phyloP scores from a whole-genome alignment of 2,888 invertebrate genomes.

The Drosophila testacea region DNA sequence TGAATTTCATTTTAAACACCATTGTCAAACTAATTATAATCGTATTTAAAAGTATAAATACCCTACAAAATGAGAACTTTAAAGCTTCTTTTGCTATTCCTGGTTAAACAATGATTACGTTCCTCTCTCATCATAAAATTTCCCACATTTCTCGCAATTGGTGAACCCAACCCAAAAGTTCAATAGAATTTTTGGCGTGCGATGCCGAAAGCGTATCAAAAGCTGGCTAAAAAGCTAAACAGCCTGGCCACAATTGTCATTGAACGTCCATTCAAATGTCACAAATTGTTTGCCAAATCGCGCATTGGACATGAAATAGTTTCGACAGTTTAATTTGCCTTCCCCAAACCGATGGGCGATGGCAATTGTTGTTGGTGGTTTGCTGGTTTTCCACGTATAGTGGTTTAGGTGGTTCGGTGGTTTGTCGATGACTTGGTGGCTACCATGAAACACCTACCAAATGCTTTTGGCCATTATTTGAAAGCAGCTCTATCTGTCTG shows the following conservation, averaged over 20 bases:
- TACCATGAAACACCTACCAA: slow-evolving; percentile 72
- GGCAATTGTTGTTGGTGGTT: slow-evolving; percentile 47
- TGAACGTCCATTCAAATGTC: slow-evolving; percentile 83
- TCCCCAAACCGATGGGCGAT: slow-evolving; percentile 47
- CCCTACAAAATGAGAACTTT: not conserved
- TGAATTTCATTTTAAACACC: too few species aligned
- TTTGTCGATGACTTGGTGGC: slow-evolving; percentile 66
- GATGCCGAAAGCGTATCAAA: slow-evolving; percentile 64
- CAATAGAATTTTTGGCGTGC: slow-evolving; percentile 49
- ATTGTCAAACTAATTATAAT: too few species aligned
- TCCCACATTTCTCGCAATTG: slow-evolving; percentile 43
- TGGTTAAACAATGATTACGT: not conserved
- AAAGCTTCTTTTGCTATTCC: not conserved
- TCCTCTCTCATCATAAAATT: slow-evolving; percentile 21
- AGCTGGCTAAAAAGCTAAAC: slow-evolving; percentile 52
- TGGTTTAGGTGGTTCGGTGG: slow-evolving; percentile 38
- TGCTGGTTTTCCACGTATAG: slow-evolving; percentile 1
- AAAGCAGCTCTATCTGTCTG: slow-evolving; percentile 38
- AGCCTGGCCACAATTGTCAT: slow-evolving; percentile 72
- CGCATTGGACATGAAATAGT: slow-evolving; percentile 83
- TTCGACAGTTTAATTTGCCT: slow-evolving; percentile 84
- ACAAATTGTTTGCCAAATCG: slow-evolving; percentile 83
- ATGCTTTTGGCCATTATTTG: slow-evolving; percentile 67
- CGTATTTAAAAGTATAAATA: too few species aligned
- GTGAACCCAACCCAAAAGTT: slow-evolving; percentile 48